phyloP scores from a whole-genome alignment of 2,888 invertebrate species.

The Pammene aurita region DNA sequence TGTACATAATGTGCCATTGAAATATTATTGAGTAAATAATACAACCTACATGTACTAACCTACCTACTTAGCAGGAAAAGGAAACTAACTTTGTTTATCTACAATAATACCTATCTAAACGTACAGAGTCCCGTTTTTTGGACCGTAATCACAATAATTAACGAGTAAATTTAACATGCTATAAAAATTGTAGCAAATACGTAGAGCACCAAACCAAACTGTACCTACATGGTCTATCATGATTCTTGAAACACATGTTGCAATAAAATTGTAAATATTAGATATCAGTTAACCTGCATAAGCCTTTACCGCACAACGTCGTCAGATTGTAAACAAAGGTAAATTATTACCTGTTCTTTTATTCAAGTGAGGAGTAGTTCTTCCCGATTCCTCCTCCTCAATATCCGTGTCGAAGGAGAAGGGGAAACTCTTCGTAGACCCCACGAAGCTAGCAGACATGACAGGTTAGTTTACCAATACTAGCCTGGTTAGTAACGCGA shows the following conservation, averaged over 20 bases:
- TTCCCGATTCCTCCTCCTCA: conserved; percentile 67
- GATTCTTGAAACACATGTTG: conserved; percentile 1
- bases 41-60: not conserved
- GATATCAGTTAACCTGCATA: too few relatives aligned
- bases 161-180: not conserved
- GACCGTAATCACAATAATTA: not conserved
- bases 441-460: conserved; percentile 77
- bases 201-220: not conserved
- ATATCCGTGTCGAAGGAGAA: conserved; percentile 79
- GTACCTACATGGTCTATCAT: not conserved
- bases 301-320: not conserved
- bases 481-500: not conserved
- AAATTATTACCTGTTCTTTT: conserved; percentile 64
- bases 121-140: too few relatives aligned
- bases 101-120: too few relatives aligned
- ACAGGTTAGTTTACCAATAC: conserved; percentile 35
- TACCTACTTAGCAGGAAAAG: not conserved
- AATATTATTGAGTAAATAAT: not conserved
- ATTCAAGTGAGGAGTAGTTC: conserved; percentile 65
- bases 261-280: not conserved
- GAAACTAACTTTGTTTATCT: too few relatives aligned
- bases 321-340: conserved; percentile 48
- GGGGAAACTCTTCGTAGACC: conserved; percentile 78
- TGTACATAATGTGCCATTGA: too few relatives aligned
- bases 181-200: too few relatives aligned